These are phyloP conservation scores for Xiphophorus couchianus DNA, from an alignment of 2,113 vertebrate species.

Conservation along the genomic window DNA sequence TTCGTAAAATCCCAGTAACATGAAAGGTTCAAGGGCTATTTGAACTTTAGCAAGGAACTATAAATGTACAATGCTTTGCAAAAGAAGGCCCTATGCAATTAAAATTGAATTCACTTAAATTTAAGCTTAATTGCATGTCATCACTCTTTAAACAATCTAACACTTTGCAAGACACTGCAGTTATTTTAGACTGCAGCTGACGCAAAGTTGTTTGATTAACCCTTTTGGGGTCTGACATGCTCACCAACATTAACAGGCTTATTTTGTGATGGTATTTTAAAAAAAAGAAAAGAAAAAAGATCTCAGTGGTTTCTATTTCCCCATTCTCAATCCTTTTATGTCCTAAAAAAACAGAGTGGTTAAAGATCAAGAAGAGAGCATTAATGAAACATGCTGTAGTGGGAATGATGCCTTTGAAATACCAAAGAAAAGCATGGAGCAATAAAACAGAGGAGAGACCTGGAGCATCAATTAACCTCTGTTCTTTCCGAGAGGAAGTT, in stretches of 20 bases:
- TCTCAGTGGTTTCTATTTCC: conserved; percentile 10
- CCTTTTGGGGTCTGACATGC: conserved; percentile 1
- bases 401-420: conserved; percentile 57
- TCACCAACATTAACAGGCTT: not conserved
- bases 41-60: too few species aligned
- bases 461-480: conserved; percentile 52
- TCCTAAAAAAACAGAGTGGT: conserved; percentile 17
- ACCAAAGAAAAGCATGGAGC: conserved; percentile 27
- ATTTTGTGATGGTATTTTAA: not conserved
- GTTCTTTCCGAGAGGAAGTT: conserved; percentile 10
- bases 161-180: too few species aligned
- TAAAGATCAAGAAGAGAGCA: conserved; percentile 44
- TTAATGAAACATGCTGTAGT: conserved; percentile 34
- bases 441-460: conserved; percentile 8
- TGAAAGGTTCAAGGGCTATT: too few species aligned
- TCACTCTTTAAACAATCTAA: not conserved
- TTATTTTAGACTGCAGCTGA: too few species aligned
- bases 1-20: too few species aligned
- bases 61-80: too few species aligned
- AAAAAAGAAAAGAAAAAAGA: not conserved
- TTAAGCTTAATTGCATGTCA: not conserved
- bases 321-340: conserved; percentile 24
- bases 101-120: too few species aligned
- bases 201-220: not conserved
- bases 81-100: too few species aligned